Percentiles rank a stretch among this genome's conserved stretches.
phyloP scores from a whole-genome alignment of 2,797 vertebrate genomes.

The Amazona finschi region DNA sequence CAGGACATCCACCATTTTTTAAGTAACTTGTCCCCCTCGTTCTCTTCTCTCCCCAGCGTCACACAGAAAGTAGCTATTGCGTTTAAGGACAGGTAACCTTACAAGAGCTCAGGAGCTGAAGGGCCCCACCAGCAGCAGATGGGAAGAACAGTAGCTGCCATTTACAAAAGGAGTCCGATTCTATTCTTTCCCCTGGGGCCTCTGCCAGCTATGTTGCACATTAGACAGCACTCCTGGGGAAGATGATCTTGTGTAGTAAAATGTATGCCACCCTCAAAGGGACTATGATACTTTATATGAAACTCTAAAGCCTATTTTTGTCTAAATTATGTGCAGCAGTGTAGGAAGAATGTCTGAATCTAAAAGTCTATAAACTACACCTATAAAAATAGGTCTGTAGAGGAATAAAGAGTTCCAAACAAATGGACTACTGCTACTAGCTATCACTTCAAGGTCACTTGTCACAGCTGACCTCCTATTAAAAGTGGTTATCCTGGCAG shows the following conservation, averaged over 20 bases:
- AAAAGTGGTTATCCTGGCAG: not conserved
- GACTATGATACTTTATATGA: not conserved
- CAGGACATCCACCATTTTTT: not conserved
- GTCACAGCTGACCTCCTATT: not conserved
- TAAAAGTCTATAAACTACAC: not conserved
- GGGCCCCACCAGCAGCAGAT: not conserved
- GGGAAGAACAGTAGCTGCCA: not conserved
- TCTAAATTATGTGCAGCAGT: not conserved
- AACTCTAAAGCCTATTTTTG: not conserved
- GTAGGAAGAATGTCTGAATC: not conserved
- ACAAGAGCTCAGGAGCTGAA: not conserved
- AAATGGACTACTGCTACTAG: not conserved
- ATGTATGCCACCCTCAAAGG: not conserved
- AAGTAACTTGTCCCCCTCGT: not conserved
- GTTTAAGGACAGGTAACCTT: not conserved
- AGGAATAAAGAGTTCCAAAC: not conserved
- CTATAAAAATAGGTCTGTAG: not conserved
- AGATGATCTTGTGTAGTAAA: not conserved
- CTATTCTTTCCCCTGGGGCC: not conserved
- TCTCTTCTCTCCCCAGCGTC: not conserved
- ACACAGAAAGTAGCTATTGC: not conserved
- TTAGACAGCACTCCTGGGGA: not conserved
- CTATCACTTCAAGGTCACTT: not conserved
- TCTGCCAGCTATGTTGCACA: not conserved
- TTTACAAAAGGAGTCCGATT: not conserved